Conservation (phyloP, 2,888 invertebrate species). For the Agriotes lineatus region DNA sequence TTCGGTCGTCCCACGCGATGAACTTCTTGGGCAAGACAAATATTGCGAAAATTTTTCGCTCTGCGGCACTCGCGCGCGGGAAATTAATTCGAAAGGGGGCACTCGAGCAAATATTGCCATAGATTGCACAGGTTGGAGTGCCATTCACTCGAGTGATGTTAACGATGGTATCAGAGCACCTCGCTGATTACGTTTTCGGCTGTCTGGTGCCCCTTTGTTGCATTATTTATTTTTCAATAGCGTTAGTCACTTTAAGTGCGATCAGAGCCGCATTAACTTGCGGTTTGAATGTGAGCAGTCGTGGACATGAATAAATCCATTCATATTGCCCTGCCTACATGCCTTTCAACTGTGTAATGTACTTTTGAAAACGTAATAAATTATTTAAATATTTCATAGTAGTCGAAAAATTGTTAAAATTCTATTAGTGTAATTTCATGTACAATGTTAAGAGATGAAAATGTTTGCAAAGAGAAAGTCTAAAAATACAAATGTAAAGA, state of each 20-base stretch:
- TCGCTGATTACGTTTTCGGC: not conserved
- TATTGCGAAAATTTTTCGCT: not conserved
- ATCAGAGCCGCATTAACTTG: too few species aligned
- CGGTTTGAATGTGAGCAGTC: too few species aligned
- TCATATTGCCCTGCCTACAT: too few species aligned
- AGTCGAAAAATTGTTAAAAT: too few species aligned
- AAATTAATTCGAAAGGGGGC: conserved; percentile 15
- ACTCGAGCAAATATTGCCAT: conserved; percentile 14
- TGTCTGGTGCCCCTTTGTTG: not conserved
- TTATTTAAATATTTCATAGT: too few species aligned
- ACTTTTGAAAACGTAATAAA: not conserved
- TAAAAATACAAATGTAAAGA: too few species aligned
- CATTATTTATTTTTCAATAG: not conserved
- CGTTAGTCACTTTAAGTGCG: too few species aligned
- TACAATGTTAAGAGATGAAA: too few species aligned
- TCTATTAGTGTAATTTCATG: too few species aligned
- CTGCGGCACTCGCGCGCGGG: not conserved
- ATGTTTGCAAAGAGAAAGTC: too few species aligned
- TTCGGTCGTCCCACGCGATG: not conserved
- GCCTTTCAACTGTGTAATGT: too few species aligned
- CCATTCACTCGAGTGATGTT: conserved; percentile 14
- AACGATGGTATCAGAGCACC: conserved; percentile 14
- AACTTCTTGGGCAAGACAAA: not conserved
- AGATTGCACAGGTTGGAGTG: conserved; percentile 13
- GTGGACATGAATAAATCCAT: too few species aligned